phyloP scores from a whole-genome alignment of 1,140 invertebrate genomes.

The Aphis craccivora region DNA sequence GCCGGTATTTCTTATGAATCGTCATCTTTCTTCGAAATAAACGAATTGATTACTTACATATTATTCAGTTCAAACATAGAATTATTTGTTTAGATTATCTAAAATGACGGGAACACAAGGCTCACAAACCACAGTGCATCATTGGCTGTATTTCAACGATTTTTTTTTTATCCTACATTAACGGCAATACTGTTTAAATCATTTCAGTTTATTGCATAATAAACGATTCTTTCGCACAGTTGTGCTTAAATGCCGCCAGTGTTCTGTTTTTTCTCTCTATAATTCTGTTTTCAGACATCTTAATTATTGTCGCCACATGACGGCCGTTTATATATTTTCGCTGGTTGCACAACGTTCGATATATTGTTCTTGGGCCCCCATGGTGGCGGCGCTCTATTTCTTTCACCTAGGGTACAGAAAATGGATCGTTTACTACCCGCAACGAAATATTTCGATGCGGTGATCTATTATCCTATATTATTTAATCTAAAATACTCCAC shows the following conservation, averaged over 20 bases:
- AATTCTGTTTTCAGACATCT: slow-evolving; percentile 47
- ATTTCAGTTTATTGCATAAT: background rate
- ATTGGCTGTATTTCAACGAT: background rate
- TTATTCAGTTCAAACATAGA: background rate
- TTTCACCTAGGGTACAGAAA: slow-evolving; percentile 26
- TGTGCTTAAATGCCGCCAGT: background rate
- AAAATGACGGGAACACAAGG: background rate
- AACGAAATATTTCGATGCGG: slow-evolving; percentile 18
- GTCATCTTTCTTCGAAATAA: background rate
- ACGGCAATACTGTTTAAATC: background rate
- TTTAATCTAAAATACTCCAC: background rate
- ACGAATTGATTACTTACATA: background rate
- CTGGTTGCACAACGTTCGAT: slow-evolving; percentile 36
- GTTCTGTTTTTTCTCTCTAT: background rate
- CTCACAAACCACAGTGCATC: background rate
- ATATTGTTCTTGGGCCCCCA: slow-evolving; percentile 49
- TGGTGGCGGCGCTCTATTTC: slow-evolving; percentile 10
- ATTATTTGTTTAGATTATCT: background rate
- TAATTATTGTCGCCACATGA: slow-evolving; percentile 57
- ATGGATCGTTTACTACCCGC: slow-evolving; percentile 49
- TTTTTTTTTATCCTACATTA: background rate
- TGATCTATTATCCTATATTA: slow-evolving; percentile 36
- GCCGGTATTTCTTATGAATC: slow-evolving; percentile 31
- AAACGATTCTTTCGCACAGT: slow-evolving; percentile 8
- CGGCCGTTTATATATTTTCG: slow-evolving; percentile 52